Evolutionary conservation across 2,797 vertebrate genomes (phyloP).

Genomic region (Cuculus canorus): DNA sequence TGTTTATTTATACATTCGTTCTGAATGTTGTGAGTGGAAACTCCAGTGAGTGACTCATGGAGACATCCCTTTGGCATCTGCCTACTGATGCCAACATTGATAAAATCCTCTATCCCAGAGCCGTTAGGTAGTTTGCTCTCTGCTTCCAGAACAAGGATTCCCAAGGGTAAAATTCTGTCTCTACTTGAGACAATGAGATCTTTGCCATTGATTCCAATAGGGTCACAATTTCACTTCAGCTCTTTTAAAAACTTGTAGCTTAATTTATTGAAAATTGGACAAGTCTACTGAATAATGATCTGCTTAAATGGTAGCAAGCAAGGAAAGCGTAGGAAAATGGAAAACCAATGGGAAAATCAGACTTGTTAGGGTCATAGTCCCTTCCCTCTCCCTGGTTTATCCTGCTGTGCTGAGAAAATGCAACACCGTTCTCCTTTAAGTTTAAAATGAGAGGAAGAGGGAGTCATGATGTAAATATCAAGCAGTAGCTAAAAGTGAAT

Average conservation of each 20-base stretch:
- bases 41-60: background rate
- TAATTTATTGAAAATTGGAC: background rate
- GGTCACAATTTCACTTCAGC: background rate
- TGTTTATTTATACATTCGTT: background rate
- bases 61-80: background rate
- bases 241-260: background rate
- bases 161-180: background rate
- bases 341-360: background rate
- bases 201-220: background rate
- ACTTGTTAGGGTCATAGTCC: background rate
- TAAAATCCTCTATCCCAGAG: background rate
- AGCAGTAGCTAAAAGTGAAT: constrained; percentile 74
- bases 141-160: background rate
- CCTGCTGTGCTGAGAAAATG: background rate
- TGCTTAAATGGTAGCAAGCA: background rate
- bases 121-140: background rate
- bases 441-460: constrained; percentile 19
- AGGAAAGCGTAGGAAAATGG: background rate
- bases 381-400: background rate
- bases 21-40: background rate
- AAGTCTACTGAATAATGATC: background rate
- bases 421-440: background rate
- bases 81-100: background rate
- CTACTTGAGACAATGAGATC: background rate
- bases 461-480: constrained; percentile 49